These are phyloP conservation scores for Amblyopsis rosae DNA, from an alignment of 2,113 vertebrate genomes.

Conservation along the genomic window DNA sequence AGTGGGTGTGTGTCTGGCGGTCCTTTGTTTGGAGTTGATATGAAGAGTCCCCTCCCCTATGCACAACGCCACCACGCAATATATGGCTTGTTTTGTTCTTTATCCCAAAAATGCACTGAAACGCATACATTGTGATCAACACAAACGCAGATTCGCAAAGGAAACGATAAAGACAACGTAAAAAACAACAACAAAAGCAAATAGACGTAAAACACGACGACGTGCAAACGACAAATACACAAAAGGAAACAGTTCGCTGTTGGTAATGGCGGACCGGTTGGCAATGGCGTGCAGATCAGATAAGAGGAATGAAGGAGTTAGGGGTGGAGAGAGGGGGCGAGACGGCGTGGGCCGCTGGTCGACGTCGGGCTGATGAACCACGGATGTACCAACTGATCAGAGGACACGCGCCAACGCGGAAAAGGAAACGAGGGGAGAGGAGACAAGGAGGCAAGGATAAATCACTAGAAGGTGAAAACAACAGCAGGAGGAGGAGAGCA, in stretches of 20 bases:
- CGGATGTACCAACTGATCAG: neutral
- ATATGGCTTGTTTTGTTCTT: conserved; percentile 1
- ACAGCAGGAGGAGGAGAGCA: neutral
- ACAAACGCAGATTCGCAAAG: too few species aligned
- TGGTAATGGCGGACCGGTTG: too few species aligned
- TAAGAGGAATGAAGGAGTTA: neutral
- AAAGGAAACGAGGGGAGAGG: neutral
- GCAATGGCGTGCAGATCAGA: neutral
- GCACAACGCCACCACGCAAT: conserved; percentile 41
- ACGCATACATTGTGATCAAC: too few species aligned
- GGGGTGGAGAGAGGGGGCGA: neutral
- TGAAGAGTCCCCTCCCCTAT: conserved; percentile 52
- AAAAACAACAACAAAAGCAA: too few species aligned
- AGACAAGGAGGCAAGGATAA: conserved; percentile 10
- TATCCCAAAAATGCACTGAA: neutral
- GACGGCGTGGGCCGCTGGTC: neutral
- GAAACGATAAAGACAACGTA: too few species aligned
- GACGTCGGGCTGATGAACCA: neutral
- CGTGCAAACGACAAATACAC: too few species aligned
- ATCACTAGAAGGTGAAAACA: neutral
- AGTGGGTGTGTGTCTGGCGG: conserved; percentile 37
- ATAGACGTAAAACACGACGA: too few species aligned
- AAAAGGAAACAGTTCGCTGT: too few species aligned
- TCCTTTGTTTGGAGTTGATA: conserved; percentile 69
- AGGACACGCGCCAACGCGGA: conserved; percentile 4